Evolutionary conservation across 2,113 vertebrate species (phyloP).

Genomic region (Halcyon senegalensis): DNA sequence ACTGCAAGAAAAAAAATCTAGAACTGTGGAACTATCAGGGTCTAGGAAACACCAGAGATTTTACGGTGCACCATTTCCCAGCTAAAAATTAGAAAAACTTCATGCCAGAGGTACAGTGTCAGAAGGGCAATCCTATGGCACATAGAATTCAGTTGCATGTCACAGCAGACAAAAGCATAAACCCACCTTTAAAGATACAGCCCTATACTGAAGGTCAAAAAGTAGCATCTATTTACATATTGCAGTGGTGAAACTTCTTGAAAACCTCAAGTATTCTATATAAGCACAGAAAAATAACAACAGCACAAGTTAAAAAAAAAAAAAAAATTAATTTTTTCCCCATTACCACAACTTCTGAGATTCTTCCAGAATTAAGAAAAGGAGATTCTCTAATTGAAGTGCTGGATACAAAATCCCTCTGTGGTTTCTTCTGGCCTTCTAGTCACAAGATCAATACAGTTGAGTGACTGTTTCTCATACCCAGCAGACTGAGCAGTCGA

Average conservation of each 20-base stretch:
- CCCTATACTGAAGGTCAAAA: background rate
- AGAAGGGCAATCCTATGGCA: background rate
- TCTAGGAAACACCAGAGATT: background rate
- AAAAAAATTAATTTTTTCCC: background rate
- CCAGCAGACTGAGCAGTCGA: background rate
- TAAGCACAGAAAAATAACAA: background rate
- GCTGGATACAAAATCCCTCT: background rate
- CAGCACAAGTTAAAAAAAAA: background rate
- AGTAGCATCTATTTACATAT: background rate
- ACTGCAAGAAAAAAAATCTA: background rate
- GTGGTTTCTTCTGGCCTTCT: background rate
- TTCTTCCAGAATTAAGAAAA: constrained; percentile 8
- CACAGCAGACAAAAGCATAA: background rate
- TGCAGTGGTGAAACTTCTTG: background rate
- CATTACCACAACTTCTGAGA: background rate
- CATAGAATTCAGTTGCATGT: background rate
- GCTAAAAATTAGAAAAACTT: background rate
- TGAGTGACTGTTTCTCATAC: background rate
- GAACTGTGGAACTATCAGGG: background rate
- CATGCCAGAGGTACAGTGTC: background rate
- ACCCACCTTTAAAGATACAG: background rate
- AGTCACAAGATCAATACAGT: background rate
- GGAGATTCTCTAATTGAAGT: background rate
- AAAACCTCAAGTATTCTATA: background rate
- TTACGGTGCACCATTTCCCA: background rate